A percentile compares a stretch with the other conserved stretches of the same genome.
These are phyloP conservation scores for Xestia sexstrigata DNA, from an alignment of 2,888 invertebrate genomes.

Conservation along the genomic window DNA sequence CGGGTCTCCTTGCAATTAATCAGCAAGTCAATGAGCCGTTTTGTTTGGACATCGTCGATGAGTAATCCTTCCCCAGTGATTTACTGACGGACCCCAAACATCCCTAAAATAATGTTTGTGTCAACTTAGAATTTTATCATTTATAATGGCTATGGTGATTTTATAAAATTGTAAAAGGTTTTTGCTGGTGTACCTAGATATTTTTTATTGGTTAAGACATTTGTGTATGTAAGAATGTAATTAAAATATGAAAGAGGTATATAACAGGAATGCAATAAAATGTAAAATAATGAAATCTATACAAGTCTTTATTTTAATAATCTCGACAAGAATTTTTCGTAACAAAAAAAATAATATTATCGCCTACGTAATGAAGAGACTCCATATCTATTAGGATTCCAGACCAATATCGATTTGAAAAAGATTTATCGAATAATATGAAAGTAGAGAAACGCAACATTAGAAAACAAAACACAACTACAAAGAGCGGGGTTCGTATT, in stretches of 20 bases:
- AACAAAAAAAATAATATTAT: not conserved
- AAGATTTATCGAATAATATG: conserved; percentile 37
- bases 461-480: conserved; percentile 76
- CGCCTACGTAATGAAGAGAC: not conserved
- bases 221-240: not conserved
- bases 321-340: not conserved
- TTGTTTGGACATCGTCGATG: conserved; percentile 88
- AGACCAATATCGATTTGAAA: conserved; percentile 26
- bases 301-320: not conserved
- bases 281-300: not conserved
- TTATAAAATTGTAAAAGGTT: conserved; percentile 23
- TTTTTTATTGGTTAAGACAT: not conserved
- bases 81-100: conserved; percentile 77
- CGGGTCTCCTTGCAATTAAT: conserved; percentile 87
- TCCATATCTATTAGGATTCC: not conserved
- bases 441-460: conserved; percentile 75
- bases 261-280: not conserved
- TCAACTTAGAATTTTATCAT: conserved; percentile 64
- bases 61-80: conserved; percentile 86
- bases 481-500: conserved; percentile 80
- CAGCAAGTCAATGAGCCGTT: conserved; percentile 90
- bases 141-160: conserved; percentile 38
- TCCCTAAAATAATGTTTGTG: conserved; percentile 71
- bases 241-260: no score
- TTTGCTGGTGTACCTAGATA: not conserved